A percentile compares a stretch with the other conserved stretches of the same genome.
Conservation (phyloP, 2,888 invertebrate genomes). For the Gastrophysa polygoni region DNA sequence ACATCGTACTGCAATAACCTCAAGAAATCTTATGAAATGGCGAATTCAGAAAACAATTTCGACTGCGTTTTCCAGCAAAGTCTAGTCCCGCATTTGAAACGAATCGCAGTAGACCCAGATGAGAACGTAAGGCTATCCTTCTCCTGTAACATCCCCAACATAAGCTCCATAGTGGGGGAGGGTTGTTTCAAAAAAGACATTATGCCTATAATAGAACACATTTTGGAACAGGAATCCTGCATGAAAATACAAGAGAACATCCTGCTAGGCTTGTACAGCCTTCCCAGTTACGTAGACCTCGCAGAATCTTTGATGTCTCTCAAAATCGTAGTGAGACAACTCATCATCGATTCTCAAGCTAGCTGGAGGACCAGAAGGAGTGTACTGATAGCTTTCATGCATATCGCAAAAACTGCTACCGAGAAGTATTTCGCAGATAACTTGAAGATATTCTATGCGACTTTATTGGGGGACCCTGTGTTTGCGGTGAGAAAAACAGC, state of each 20-base stretch:
- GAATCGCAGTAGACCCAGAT: constrained; percentile 42
- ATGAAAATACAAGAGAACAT: constrained; percentile 50
- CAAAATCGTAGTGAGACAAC: constrained; percentile 46
- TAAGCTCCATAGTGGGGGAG: constrained; percentile 45
- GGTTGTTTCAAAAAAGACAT: constrained; percentile 49
- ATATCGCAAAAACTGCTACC: constrained; percentile 47
- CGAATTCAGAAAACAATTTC: constrained; percentile 39
- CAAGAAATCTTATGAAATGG: constrained; percentile 41
- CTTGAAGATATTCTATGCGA: constrained; percentile 49
- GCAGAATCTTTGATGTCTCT: constrained; percentile 44
- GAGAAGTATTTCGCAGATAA: constrained; percentile 50
- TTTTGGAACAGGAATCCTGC: constrained; percentile 48
- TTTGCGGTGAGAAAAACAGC: constrained; percentile 52
- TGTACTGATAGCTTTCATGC: constrained; percentile 50
- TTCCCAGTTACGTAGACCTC: constrained; percentile 49
- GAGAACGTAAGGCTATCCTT: constrained; percentile 49
- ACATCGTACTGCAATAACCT: constrained; percentile 45
- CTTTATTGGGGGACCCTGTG: constrained; percentile 50
- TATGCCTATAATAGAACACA: constrained; percentile 47
- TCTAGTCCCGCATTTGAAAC: constrained; percentile 46
- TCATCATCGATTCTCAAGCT: constrained; percentile 47
- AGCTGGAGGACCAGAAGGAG: constrained; percentile 54
- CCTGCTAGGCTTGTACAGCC: constrained; percentile 48
- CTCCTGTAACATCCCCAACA: constrained; percentile 46
- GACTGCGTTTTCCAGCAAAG: constrained; percentile 48